A percentile compares a stretch with the other conserved stretches of the same genome.
These are phyloP conservation scores for Heliconius congener DNA, from an alignment of 1,140 invertebrate genomes.

Conservation along the genomic window DNA sequence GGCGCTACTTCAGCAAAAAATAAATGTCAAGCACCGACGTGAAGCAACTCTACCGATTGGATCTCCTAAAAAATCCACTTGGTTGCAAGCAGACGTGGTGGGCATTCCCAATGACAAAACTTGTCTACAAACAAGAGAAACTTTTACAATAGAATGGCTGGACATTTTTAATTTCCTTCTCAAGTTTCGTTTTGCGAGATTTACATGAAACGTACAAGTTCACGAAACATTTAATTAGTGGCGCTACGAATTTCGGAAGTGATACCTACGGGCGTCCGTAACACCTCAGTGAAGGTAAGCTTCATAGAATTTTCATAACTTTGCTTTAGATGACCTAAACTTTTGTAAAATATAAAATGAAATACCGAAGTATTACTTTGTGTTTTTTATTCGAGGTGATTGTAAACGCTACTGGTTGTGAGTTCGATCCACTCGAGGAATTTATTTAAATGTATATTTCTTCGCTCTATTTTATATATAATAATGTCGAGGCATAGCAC, in stretches of 20 bases:
- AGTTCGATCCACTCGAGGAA: no score
- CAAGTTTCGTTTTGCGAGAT: conserved; percentile 61
- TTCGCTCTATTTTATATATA: no score
- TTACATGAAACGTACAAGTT: conserved; percentile 71
- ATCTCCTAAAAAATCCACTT: conserved; percentile 12
- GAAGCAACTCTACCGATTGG: background rate
- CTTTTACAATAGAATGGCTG: conserved; percentile 59
- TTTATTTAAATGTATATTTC: no score
- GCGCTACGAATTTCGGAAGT: conserved; percentile 59
- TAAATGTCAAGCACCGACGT: background rate
- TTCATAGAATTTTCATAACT: conserved; percentile 5
- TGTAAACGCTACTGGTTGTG: no score
- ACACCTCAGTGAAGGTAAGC: background rate
- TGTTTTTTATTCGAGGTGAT: no score
- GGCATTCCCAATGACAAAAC: conserved; percentile 41
- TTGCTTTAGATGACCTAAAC: background rate
- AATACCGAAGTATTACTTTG: background rate
- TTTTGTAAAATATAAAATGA: background rate
- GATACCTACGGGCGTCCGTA: conserved; percentile 49
- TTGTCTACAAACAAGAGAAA: conserved; percentile 50
- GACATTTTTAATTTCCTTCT: conserved; percentile 69
- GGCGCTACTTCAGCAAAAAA: background rate
- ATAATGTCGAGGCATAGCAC: no score
- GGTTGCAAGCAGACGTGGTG: conserved; percentile 17
- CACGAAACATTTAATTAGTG: conserved; percentile 75